Percentiles rank a stretch among this genome's conserved stretches.
phyloP scores from a whole-genome alignment of 2,113 vertebrate genomes.

The Mormyrus iriodes region DNA sequence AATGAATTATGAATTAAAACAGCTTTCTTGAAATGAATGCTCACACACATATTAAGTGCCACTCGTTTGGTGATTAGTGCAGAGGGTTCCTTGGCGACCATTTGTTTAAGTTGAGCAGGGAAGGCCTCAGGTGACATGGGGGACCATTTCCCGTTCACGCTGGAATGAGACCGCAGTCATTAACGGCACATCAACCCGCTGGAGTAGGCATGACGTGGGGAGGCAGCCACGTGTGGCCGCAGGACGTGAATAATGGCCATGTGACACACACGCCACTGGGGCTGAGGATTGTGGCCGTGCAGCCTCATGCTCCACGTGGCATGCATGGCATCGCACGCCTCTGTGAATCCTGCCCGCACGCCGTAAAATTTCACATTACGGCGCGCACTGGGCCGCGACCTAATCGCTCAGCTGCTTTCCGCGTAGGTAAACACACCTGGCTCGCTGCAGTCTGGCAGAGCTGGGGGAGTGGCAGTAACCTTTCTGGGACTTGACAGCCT shows the following conservation, averaged over 20 bases:
- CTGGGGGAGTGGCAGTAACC: background rate
- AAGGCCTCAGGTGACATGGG: conserved; percentile 54
- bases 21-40: background rate
- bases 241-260: background rate
- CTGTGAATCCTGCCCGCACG: background rate
- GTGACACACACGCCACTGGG: background rate
- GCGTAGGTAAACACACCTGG: conserved; percentile 6
- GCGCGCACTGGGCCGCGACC: background rate
- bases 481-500: background rate
- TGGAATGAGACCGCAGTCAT: conserved; percentile 61
- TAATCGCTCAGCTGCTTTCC: background rate
- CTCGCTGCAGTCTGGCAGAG: background rate
- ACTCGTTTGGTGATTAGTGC: background rate
- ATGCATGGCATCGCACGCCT: background rate
- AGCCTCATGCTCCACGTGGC: background rate
- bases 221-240: background rate
- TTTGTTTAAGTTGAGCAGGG: background rate
- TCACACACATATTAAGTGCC: background rate
- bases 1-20: background rate
- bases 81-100: background rate
- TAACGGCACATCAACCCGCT: conserved; percentile 37
- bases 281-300: background rate
- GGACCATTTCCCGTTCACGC: conserved; percentile 58
- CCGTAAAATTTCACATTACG: background rate
- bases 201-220: background rate